phyloP scores from a whole-genome alignment of 2,888 invertebrate species.

The Aleiodes testaceus region DNA sequence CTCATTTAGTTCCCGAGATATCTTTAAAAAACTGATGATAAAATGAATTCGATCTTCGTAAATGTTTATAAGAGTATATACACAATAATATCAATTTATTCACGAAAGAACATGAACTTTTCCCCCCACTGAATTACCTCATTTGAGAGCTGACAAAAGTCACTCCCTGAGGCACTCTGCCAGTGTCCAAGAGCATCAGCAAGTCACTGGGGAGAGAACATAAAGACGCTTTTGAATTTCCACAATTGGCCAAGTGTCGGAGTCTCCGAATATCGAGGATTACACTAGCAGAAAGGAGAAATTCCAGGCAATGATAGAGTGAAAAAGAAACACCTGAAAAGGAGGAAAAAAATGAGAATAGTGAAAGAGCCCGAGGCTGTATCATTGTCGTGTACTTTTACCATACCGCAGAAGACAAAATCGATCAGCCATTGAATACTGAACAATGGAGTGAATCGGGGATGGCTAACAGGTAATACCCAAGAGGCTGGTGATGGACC shows the following conservation, averaged over 20 bases:
- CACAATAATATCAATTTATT: not conserved
- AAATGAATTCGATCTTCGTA: too few species aligned
- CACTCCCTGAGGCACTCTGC: not conserved
- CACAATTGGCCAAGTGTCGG: conserved; percentile 13
- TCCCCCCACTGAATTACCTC: not conserved
- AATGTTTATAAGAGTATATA: too few species aligned
- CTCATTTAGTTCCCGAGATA: too few species aligned
- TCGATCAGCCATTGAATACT: conserved; percentile 19
- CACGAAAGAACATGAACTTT: not conserved
- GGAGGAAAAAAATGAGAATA: conserved; percentile 19
- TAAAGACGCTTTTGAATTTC: conserved; percentile 1
- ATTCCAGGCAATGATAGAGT: conserved; percentile 1
- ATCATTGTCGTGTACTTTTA: conserved; percentile 19
- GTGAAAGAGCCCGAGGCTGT: conserved; percentile 10
- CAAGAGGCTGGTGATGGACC: not conserved
- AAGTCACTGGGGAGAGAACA: conserved; percentile 10
- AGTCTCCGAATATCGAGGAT: conserved; percentile 14
- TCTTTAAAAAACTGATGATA: too few species aligned
- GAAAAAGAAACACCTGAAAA: conserved; percentile 1
- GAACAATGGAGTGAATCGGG: conserved; percentile 23
- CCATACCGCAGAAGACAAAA: not conserved
- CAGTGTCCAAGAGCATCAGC: not conserved
- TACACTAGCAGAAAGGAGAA: conserved; percentile 13
- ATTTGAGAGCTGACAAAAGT: not conserved
- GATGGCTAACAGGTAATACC: conserved; percentile 16